phyloP scores from a whole-genome alignment of 2,797 vertebrate species.

The Meriones psammophilus region DNA sequence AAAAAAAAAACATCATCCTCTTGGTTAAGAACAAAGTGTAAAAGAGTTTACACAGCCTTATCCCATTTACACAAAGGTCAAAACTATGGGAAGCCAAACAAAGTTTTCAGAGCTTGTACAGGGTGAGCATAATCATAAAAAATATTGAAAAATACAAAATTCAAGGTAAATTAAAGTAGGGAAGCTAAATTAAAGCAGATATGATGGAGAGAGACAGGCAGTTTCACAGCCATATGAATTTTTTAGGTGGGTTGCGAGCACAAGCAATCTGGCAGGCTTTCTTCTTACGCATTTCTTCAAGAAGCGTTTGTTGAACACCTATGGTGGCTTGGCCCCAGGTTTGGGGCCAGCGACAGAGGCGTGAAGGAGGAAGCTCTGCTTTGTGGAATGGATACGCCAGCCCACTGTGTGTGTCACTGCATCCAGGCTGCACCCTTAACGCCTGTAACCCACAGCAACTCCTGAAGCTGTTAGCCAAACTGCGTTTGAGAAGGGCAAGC shows the following conservation, averaged over 20 bases:
- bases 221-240: background rate
- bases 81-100: background rate
- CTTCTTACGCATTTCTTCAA: background rate
- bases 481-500: background rate
- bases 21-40: background rate
- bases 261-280: background rate
- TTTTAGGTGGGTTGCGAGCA: background rate
- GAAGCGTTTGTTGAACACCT: background rate
- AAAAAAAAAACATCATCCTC: background rate
- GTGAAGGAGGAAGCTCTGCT: background rate
- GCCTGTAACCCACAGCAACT: background rate
- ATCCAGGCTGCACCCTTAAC: background rate
- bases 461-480: background rate
- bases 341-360: background rate
- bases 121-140: background rate
- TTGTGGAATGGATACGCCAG: background rate
- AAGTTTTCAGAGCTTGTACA: background rate
- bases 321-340: rapidly evolving
- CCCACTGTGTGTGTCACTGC: background rate
- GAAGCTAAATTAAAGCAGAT: background rate
- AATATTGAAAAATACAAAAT: background rate
- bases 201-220: background rate
- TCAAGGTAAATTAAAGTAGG: background rate
- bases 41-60: background rate
- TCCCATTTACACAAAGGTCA: background rate